Conservation (phyloP, 1,140 invertebrate genomes). For the Euwallacea similis region DNA sequence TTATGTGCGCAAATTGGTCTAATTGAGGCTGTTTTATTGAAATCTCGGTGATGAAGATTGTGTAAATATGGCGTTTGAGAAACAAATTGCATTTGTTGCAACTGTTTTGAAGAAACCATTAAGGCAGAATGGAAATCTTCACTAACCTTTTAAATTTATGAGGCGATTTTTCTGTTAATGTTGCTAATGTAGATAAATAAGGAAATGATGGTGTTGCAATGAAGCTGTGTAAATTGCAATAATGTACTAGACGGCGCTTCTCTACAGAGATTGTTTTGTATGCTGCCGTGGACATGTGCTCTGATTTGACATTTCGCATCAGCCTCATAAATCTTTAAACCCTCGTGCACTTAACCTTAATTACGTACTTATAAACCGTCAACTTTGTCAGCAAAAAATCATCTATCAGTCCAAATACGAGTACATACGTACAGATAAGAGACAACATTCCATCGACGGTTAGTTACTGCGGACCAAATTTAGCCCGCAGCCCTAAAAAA, state of each 20-base stretch:
- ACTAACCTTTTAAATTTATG: background rate
- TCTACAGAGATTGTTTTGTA: too few relatives aligned
- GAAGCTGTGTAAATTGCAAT: too few relatives aligned
- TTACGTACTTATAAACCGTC: background rate
- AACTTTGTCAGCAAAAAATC: background rate
- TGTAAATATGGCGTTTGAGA: conserved; percentile 8
- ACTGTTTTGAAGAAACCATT: background rate
- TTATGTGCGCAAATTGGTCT: conserved; percentile 16
- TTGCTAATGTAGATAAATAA: background rate
- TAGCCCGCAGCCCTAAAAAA: background rate
- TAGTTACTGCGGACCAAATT: background rate
- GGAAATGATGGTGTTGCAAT: background rate
- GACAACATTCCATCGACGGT: conserved; percentile 3
- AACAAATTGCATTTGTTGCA: conserved; percentile 6
- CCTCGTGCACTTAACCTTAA: background rate
- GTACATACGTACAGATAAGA: background rate
- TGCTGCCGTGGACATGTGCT: too few relatives aligned
- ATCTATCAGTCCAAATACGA: background rate
- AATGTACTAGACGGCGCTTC: too few relatives aligned
- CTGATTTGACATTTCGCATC: too few relatives aligned
- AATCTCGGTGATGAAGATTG: background rate
- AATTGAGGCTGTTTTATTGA: conserved; percentile 10
- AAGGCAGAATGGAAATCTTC: conserved; percentile 1
- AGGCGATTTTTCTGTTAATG: background rate
- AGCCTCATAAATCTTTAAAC: background rate